Base-by-base conservation (phyloP, 2,113 vertebrate species). In the Brienomyrus brachyistius region DNA sequence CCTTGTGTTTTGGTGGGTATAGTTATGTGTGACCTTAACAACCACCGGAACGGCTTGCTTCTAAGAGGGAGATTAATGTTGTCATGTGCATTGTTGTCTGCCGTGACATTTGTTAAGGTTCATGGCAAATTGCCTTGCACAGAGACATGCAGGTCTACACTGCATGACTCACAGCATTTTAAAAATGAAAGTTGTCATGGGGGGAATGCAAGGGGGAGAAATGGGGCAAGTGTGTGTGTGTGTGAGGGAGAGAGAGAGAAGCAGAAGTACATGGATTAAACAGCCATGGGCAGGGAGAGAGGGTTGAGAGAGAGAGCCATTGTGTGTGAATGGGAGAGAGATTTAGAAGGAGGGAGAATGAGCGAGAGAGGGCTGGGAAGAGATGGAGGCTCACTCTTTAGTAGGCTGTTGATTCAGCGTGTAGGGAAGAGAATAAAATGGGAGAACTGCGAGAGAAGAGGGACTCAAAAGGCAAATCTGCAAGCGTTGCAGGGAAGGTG, bases 401-500 rank as follows among this genome's bases (percentile, higher is more conserved):
- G 92, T 91, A 91, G 94, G 92, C 87, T 89, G 77, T 88, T 51
- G 87, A 88, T 90, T 40, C 35, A 88, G 66, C 86, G 31, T 11
- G 27, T 35, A 77, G 31, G 9, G 70, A 40, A 90, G 88, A 59
- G 66, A 89, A 89, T 92, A 90, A 92, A 92, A 90, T 90, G 91
- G 91, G 88, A 91, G 94, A 91, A 90, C 95, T 95, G 95, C 94
- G 94, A 90, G 92, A 94, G 88, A 94, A 94, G 83, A 92, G 90
- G 87, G 93, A 96, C 91, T 86, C 93, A 90, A 93, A 88, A 88
- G 93, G 90, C 88, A 91, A 86, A 91, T 88, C 90, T 35, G 48
- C 91, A 0, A 91, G 91, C 89, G 83, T 19, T 90, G 82, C 91
- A 66, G 93, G 92, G 66, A 95, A 95, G 94, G 95, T 96, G 95